phyloP scores from a whole-genome alignment of 2,113 vertebrate species.

The Ochotona princeps region DNA sequence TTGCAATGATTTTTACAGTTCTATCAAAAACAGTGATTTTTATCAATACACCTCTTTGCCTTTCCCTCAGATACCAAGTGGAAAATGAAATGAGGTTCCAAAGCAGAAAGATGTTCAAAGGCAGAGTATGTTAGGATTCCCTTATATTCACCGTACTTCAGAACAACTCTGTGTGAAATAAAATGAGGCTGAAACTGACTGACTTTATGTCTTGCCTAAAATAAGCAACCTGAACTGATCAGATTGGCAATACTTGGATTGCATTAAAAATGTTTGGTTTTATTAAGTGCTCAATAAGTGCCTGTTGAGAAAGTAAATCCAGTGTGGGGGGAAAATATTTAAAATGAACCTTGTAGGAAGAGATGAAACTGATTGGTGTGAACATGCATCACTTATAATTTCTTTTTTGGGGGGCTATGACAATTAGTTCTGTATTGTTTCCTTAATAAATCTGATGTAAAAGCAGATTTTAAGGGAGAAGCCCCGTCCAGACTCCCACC shows the following conservation, averaged over 20 bases:
- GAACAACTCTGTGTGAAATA: not conserved
- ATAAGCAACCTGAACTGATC: not conserved
- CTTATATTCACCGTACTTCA: not conserved
- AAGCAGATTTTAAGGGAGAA: too few relatives aligned
- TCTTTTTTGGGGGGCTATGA: too few relatives aligned
- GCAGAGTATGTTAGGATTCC: not conserved
- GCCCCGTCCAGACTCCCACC: too few relatives aligned
- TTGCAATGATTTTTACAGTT: not conserved
- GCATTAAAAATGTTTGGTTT: not conserved
- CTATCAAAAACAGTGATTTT: not conserved
- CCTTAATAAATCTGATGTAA: too few relatives aligned
- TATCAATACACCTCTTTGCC: not conserved
- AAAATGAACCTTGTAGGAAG: not conserved
- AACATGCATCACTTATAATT: not conserved
- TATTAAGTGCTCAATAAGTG: not conserved
- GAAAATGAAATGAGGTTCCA: constrained; percentile 18
- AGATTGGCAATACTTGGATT: not conserved
- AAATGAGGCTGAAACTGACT: not conserved
- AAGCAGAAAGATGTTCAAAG: not conserved
- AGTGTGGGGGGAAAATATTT: not conserved
- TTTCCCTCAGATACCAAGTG: constrained; percentile 13
- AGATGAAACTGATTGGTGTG: constrained; percentile 32
- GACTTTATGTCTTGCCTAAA: not conserved
- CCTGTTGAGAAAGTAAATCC: constrained; percentile 6
- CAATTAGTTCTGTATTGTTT: too few relatives aligned